phyloP scores from a whole-genome alignment of 2,113 vertebrate species.

The Atherinomorus stipes region DNA sequence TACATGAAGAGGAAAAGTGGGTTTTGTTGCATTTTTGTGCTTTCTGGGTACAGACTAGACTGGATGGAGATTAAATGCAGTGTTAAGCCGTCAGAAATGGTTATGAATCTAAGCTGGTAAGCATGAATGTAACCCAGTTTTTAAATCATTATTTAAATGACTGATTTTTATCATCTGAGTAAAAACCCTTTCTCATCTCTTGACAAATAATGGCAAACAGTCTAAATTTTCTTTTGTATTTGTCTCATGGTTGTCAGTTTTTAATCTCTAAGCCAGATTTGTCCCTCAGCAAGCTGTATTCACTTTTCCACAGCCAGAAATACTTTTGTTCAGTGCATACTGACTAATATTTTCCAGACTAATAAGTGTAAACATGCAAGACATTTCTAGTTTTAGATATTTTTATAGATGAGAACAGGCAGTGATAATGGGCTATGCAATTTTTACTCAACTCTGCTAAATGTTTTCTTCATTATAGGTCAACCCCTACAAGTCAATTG shows the following conservation, averaged over 20 bases:
- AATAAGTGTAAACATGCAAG: background rate
- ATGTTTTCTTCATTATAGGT: background rate
- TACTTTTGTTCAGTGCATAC: background rate
- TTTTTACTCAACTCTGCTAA: background rate
- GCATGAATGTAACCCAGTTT: constrained; percentile 18
- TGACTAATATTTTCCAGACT: background rate
- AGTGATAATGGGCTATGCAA: constrained; percentile 10
- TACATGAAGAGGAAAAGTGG: constrained; percentile 24
- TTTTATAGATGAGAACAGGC: background rate
- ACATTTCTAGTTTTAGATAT: background rate
- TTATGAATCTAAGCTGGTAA: constrained; percentile 1
- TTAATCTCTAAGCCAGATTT: background rate
- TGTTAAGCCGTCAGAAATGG: constrained; percentile 36
- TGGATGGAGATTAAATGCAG: constrained; percentile 47
- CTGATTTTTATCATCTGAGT: background rate
- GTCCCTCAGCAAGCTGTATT: background rate
- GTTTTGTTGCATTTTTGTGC: constrained; percentile 21
- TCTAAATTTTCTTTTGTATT: background rate
- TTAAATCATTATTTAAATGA: constrained; percentile 17
- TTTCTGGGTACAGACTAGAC: constrained; percentile 26
- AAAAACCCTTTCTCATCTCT: constrained; percentile 4
- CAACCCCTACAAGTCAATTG: background rate
- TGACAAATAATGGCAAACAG: constrained; percentile 16
- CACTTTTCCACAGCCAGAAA: constrained; percentile 1
- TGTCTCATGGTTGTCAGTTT: background rate